Evolutionary conservation across 2,113 vertebrate species (phyloP).

Genomic region (Odocoileus hemionus): DNA sequence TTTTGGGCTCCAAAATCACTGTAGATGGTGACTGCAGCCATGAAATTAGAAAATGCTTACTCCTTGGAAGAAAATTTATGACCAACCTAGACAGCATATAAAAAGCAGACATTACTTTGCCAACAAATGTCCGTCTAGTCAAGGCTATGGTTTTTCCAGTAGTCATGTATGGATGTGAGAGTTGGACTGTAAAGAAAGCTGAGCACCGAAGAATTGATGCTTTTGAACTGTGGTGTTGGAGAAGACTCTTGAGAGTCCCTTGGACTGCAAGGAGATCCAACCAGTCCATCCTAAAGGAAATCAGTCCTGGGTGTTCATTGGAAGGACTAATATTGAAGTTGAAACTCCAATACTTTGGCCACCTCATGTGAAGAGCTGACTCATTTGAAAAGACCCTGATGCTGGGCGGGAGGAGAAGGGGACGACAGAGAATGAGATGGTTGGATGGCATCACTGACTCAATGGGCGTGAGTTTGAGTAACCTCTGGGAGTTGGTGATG

Average conservation of each 20-base stretch:
- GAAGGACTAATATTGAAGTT: neutral
- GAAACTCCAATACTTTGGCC: neutral
- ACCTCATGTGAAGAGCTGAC: neutral
- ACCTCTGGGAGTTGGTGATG: neutral
- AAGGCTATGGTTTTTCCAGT: neutral
- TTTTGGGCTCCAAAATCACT: neutral
- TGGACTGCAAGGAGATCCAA: neutral
- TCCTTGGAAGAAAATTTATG: neutral
- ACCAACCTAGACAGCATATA: neutral
- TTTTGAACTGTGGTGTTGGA: neutral
- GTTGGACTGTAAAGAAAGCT: neutral
- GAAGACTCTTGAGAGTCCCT: neutral
- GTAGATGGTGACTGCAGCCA: neutral
- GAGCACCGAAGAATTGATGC: neutral
- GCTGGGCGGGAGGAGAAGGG: neutral
- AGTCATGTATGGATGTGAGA: neutral
- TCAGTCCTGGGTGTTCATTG: neutral
- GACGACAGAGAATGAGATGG: neutral
- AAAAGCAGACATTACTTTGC: neutral
- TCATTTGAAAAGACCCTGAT: neutral
- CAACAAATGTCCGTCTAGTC: neutral
- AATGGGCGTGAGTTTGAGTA: neutral
- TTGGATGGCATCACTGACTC: neutral
- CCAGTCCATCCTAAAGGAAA: neutral
- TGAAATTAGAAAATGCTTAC: neutral